Percentiles rank a stretch among this genome's conserved stretches.
Evolutionary conservation across 1,140 invertebrate genomes (phyloP).

Genomic region (Neodiprion virginianus): DNA sequence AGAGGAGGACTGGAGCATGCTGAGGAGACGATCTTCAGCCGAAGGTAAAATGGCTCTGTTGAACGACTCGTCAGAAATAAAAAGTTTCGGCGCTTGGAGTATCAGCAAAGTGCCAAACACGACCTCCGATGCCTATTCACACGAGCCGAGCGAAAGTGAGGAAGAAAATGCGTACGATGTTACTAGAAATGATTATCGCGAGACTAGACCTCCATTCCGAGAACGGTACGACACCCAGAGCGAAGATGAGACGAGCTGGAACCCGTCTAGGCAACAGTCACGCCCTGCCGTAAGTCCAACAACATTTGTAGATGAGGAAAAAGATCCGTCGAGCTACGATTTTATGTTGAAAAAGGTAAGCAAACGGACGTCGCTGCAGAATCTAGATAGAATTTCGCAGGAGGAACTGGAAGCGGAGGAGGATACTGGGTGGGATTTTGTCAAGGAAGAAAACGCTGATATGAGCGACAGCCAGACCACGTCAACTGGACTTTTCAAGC

Average conservation of each 20-base stretch:
- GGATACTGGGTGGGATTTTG: conserved; percentile 29
- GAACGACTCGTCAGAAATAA: conserved; percentile 44
- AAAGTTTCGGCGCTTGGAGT: conserved; percentile 56
- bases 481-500: conserved; percentile 50
- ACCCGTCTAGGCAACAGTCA: conserved; percentile 29
- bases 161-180: conserved; percentile 41
- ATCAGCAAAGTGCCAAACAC: conserved; percentile 45
- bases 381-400: conserved; percentile 46
- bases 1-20: conserved; percentile 39
- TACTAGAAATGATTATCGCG: conserved; percentile 37
- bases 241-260: conserved; percentile 38
- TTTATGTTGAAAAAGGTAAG: conserved; percentile 47
- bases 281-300: conserved; percentile 39
- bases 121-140: conserved; percentile 45
- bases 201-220: conserved; percentile 31
- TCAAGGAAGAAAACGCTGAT: conserved; percentile 34
- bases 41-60: conserved; percentile 56
- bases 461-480: conserved; percentile 25
- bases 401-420: conserved; percentile 34
- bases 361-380: conserved; percentile 49
- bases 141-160: conserved; percentile 53
- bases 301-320: conserved; percentile 44
- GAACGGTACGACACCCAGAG: conserved; percentile 37
- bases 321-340: conserved; percentile 37
- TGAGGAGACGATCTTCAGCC: conserved; percentile 54